phyloP scores from a whole-genome alignment of 2,888 invertebrate species.

The Augiades crinisus region DNA sequence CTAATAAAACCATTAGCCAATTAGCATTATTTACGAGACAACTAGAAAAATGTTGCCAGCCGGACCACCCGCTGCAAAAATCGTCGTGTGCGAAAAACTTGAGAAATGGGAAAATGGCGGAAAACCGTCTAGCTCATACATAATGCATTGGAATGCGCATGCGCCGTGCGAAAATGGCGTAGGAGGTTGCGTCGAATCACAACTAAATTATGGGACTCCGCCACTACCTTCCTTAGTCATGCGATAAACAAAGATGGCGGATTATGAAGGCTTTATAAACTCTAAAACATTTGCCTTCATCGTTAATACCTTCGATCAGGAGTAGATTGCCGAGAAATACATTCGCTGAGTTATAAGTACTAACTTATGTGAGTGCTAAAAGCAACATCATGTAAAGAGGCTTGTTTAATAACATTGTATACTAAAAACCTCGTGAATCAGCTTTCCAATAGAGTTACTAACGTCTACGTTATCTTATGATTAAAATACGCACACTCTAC shows the following conservation, averaged over 20 bases:
- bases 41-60: conserved; percentile 6
- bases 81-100: conserved; percentile 47
- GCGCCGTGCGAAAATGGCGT: conserved; percentile 61
- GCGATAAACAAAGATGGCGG: background rate
- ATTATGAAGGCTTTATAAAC: background rate
- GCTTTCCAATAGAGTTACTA: too few relatives aligned
- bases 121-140: conserved; percentile 66
- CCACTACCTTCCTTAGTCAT: background rate
- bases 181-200: conserved; percentile 33
- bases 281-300: too few relatives aligned
- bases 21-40: conserved; percentile 19
- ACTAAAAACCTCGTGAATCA: too few relatives aligned
- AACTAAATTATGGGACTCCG: conserved; percentile 1
- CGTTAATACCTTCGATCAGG: too few relatives aligned
- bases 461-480: too few relatives aligned
- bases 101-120: conserved; percentile 55
- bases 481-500: too few relatives aligned
- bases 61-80: conserved; percentile 30
- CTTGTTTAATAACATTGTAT: too few relatives aligned
- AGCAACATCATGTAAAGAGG: too few relatives aligned
- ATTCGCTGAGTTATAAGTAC: too few relatives aligned
- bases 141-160: conserved; percentile 65
- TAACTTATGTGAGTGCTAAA: too few relatives aligned
- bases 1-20: conserved; percentile 22
- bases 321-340: too few relatives aligned